Evolutionary conservation across 2,888 invertebrate species (phyloP).

Genomic region (Lysandra bellargus): DNA sequence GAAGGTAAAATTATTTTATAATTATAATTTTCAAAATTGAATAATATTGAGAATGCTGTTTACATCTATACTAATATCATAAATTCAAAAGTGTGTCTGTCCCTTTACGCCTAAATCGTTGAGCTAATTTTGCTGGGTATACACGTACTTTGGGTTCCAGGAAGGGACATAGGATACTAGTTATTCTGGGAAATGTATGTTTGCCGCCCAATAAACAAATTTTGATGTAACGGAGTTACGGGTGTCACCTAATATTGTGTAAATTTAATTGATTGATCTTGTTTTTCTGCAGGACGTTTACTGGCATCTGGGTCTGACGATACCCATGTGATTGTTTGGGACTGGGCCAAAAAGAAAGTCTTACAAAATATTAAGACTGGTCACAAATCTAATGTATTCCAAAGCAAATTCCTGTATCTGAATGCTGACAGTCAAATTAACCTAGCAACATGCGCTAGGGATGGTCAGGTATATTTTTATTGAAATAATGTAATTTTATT

Average conservation of each 20-base stretch:
- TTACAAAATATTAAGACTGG: slow-evolving; percentile 87
- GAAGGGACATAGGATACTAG: too few relatives aligned
- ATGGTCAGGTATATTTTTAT: slow-evolving; percentile 86
- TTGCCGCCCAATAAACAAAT: too few relatives aligned
- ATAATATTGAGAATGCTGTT: too few relatives aligned
- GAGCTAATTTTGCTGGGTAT: too few relatives aligned
- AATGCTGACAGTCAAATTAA: slow-evolving; percentile 86
- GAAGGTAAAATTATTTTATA: slow-evolving; percentile 73
- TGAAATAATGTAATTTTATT: background rate
- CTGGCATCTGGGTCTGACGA: slow-evolving; percentile 96
- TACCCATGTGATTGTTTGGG: slow-evolving; percentile 91
- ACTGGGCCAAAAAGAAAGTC: slow-evolving; percentile 89
- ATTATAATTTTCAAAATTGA: too few relatives aligned
- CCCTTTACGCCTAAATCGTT: too few relatives aligned
- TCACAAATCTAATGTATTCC: slow-evolving; percentile 94
- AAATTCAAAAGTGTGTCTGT: too few relatives aligned
- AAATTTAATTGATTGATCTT: background rate
- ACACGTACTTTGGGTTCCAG: too few relatives aligned
- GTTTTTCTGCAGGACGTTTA: slow-evolving; percentile 76
- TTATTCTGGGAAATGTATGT: too few relatives aligned
- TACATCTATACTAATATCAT: too few relatives aligned
- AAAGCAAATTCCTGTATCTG: slow-evolving; percentile 92
- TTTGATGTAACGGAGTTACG: too few relatives aligned
- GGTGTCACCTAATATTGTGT: too few relatives aligned
- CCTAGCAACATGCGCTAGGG: slow-evolving; percentile 93